Conservation (phyloP, 2,113 vertebrate species). For the Tragelaphus imberbis region DNA sequence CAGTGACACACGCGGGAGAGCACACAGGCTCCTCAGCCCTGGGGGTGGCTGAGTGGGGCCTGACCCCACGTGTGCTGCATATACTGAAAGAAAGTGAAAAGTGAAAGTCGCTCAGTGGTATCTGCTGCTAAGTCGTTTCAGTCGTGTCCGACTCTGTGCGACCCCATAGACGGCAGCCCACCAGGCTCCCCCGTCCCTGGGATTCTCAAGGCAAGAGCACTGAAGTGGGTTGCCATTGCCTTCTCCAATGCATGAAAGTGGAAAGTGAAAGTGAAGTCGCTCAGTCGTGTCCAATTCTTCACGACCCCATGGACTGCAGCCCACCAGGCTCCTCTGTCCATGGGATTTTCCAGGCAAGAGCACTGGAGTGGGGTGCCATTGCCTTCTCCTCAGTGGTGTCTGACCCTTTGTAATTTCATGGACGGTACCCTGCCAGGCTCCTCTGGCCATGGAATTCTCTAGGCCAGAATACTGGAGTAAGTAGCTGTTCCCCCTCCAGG, state of each 20-base stretch:
- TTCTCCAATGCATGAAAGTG: not conserved
- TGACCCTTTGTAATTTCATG: not conserved
- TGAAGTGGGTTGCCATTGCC: not conserved
- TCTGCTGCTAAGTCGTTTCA: not conserved
- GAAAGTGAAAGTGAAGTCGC: not conserved
- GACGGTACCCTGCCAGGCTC: not conserved
- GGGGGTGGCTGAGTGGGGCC: too few relatives aligned
- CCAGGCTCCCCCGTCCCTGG: rapidly evolving
- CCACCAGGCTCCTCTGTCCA: not conserved
- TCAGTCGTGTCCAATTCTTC: rapidly evolving
- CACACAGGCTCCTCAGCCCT: too few relatives aligned
- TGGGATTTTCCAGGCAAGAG: not conserved
- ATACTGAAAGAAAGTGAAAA: not conserved
- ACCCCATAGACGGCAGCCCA: not conserved
- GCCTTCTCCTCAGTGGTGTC: not conserved
- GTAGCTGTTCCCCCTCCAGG: not conserved
- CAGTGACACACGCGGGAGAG: not conserved
- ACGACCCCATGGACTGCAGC: not conserved
- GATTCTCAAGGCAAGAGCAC: not conserved
- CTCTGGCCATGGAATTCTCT: not conserved
- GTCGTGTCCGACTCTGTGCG: not conserved
- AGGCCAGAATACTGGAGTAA: not conserved
- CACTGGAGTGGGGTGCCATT: not conserved
- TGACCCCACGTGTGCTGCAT: not conserved
- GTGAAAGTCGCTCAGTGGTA: not conserved